Evolutionary conservation across 2,113 vertebrate genomes (phyloP).

Genomic region (Onychostoma macrolepis): DNA sequence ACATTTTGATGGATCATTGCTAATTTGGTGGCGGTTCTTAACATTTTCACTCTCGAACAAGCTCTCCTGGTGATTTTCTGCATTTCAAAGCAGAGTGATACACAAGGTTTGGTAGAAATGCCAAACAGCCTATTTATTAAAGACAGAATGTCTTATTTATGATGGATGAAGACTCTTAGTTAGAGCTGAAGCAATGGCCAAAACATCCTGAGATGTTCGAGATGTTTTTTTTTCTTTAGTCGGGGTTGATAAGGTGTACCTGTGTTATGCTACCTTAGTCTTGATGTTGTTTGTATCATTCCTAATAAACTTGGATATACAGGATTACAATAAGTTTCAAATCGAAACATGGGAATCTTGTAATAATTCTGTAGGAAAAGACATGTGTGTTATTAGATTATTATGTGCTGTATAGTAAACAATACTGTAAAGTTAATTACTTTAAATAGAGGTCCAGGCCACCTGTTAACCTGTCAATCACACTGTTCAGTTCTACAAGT

Average conservation of each 20-base stretch:
- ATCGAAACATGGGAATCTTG: not conserved
- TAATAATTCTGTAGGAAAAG: not conserved
- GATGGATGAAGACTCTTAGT: not conserved
- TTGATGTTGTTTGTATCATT: not conserved
- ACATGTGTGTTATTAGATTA: not conserved
- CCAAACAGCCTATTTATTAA: not conserved
- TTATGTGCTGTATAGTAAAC: not conserved
- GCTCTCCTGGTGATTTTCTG: not conserved
- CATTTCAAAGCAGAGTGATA: not conserved
- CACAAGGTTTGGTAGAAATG: not conserved
- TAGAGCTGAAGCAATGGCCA: not conserved
- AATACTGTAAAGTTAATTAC: not conserved
- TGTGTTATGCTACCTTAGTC: not conserved
- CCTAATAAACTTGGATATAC: not conserved
- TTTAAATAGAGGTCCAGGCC: not conserved
- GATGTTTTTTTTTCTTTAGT: not conserved
- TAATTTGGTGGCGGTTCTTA: not conserved
- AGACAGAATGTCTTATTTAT: not conserved
- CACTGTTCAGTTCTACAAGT: not conserved
- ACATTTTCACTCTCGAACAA: not conserved
- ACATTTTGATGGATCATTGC: slow-evolving; percentile 2
- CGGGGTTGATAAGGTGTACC: not conserved
- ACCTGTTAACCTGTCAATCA: not conserved
- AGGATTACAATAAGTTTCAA: not conserved
- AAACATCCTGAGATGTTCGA: not conserved